Base-by-base conservation (phyloP, 2,888 invertebrate species). In the Caenorhabditis zanzibari region DNA sequence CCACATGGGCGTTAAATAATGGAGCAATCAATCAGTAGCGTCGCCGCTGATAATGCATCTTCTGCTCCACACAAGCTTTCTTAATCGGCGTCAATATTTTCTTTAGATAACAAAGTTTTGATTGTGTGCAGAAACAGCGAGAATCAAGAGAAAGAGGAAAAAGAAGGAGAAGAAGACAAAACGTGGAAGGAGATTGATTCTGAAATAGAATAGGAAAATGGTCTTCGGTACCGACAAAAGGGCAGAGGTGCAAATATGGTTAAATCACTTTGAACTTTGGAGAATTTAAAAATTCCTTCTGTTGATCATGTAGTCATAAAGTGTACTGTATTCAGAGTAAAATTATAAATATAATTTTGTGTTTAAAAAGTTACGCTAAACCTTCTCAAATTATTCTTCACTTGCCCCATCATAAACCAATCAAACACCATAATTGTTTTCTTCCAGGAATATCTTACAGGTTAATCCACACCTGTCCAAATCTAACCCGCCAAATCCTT, bases 11-110 rank as follows among this genome's bases (percentile, higher is more conserved):
- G 77, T 77, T 69, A 77, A 77, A 77, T 77, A 44, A 77, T 77
- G 71, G 64, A 64, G 71, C 79, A 71, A 79, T 71, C 71, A 79
- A 79, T 79, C 79, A 79, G 79, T 71, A 71, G 71, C 71, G 79
- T 71, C 32, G 61, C 22, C 24, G 47, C 71, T 79, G 79, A 79
- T 79, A 79, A 79, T 19, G 26, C 49, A 28, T 71, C 56, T 63
- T 52, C 68, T 71, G 24, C 71, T 71, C 28, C 59, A 61, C 66
- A 47, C 47, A 26, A 63, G 79, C 35, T 52, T 63, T 28, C 61
- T 56, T 79, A 79, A 79, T 79, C 79, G 79, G 63, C 71, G 79
- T 79, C 71, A 71, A 79, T 64, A 79, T 79, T 79, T 71, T 79
- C 79, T 79, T 79, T 26, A 79, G 79, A 79, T 79, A 79, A 79